Evolutionary conservation across 2,888 invertebrate species (phyloP).

Genomic region (Epinotia demarniana): DNA sequence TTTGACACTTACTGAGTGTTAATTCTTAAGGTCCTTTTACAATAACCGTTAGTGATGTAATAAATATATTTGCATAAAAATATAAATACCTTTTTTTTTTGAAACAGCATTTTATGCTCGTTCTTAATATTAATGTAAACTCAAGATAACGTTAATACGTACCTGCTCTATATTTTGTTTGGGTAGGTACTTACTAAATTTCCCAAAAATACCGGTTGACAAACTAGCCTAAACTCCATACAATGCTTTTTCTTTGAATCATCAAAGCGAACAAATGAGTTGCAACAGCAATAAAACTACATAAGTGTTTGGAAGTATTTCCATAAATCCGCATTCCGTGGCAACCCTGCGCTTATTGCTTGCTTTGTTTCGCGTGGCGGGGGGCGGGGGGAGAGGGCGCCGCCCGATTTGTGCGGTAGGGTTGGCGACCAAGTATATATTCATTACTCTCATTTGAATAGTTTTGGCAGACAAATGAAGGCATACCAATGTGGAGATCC

Average conservation of each 20-base stretch:
- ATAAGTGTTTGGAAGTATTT: slow-evolving; percentile 29
- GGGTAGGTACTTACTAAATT: neutral
- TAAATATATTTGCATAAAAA: too few relatives aligned
- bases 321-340: slow-evolving; percentile 48
- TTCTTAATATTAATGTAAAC: too few relatives aligned
- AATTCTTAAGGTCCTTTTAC: too few relatives aligned
- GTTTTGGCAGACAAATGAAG: slow-evolving; percentile 17
- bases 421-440: slow-evolving; percentile 47
- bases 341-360: slow-evolving; percentile 70
- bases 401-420: slow-evolving; percentile 49
- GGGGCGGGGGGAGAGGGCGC: slow-evolving; percentile 45
- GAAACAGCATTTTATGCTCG: too few relatives aligned
- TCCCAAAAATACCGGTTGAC: neutral
- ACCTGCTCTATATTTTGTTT: too few relatives aligned
- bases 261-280: slow-evolving; percentile 15
- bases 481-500: neutral
- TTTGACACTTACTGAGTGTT: too few relatives aligned
- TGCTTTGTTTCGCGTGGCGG: slow-evolving; percentile 70
- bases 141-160: too few relatives aligned
- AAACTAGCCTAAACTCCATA: neutral
- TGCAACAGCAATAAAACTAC: slow-evolving; percentile 8
- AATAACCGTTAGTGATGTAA: too few relatives aligned
- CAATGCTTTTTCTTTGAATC: neutral
- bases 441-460: slow-evolving; percentile 42
- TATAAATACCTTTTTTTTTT: too few relatives aligned